phyloP scores from a whole-genome alignment of 2,888 invertebrate species.

The Zygaena filipendulae region DNA sequence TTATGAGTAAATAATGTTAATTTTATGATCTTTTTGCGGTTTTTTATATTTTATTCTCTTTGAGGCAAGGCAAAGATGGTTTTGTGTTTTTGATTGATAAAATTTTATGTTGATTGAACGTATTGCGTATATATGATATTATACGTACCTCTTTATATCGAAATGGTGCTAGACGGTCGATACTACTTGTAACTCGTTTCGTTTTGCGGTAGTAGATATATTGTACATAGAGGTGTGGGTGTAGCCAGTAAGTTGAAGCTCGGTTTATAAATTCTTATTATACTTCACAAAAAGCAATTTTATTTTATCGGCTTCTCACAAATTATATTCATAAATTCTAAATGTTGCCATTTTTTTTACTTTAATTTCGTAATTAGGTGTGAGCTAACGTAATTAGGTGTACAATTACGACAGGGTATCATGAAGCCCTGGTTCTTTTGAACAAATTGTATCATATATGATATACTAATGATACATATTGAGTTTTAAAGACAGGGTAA shows the following conservation, averaged over 20 bases:
- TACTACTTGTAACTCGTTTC: slow-evolving; percentile 31
- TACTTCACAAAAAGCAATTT: slow-evolving; percentile 6
- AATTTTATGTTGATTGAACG: slow-evolving; percentile 49
- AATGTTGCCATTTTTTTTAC: slow-evolving; percentile 39
- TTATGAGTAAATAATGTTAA: too few species aligned
- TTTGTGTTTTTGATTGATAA: slow-evolving; percentile 54
- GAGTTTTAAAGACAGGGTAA: slow-evolving; percentile 36
- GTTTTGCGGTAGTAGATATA: slow-evolving; percentile 40
- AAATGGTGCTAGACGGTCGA: slow-evolving; percentile 66
- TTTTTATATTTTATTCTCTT: slow-evolving; percentile 37
- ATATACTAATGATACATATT: slow-evolving; percentile 43
- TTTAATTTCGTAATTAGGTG: slow-evolving; percentile 18
- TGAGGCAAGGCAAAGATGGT: slow-evolving; percentile 29
- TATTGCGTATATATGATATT: background rate
- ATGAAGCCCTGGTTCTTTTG: slow-evolving; percentile 33
- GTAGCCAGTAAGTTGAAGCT: slow-evolving; percentile 20
- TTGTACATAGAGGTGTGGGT: slow-evolving; percentile 37
- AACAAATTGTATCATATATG: too few species aligned
- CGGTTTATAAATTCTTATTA: slow-evolving; percentile 5
- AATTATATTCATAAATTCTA: slow-evolving; percentile 17
- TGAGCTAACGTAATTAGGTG: too few species aligned
- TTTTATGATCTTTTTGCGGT: slow-evolving; percentile 41
- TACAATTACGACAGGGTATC: slow-evolving; percentile 48
- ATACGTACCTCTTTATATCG: slow-evolving; percentile 39
- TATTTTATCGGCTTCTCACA: slow-evolving; percentile 16